Percentiles rank a stretch among this genome's conserved stretches.
These are phyloP conservation scores for Phymanthus crucifer DNA, from an alignment of 92 coral and sea anemone species.

Conservation along the genomic window DNA sequence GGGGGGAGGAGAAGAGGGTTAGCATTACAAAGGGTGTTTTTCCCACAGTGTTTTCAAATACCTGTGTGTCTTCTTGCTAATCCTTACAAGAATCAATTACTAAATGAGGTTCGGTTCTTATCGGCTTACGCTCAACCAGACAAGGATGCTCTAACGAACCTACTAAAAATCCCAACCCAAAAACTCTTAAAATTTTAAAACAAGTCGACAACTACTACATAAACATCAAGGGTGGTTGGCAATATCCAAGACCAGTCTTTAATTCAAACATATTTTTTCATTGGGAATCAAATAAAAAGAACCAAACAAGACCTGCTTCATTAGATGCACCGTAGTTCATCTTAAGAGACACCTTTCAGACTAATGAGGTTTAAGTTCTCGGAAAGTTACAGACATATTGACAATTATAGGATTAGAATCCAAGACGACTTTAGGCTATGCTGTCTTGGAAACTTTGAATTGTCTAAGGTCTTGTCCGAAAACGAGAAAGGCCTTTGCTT, in stretches of 20 bases:
- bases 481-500: no score
- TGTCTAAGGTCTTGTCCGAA: not conserved
- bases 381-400: not conserved
- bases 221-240: not conserved
- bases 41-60: conserved; percentile 9
- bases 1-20: not conserved
- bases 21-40: not conserved
- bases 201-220: not conserved
- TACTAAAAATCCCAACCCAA: not conserved
- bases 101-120: not conserved
- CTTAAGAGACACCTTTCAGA: not conserved
- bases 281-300: not conserved
- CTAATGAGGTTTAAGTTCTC: not conserved
- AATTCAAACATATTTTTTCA: not conserved
- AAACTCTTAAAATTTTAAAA: not conserved
- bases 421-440: not conserved
- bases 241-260: not conserved
- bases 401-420: not conserved
- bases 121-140: not conserved
- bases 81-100: conserved; percentile 5
- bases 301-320: not conserved
- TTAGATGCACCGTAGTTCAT: not conserved
- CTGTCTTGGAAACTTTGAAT: not conserved
- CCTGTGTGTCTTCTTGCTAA: conserved; percentile 3
- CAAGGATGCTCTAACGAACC: not conserved